Conservation (phyloP, 2,888 invertebrate genomes). For the Cylloceria caligata region DNA sequence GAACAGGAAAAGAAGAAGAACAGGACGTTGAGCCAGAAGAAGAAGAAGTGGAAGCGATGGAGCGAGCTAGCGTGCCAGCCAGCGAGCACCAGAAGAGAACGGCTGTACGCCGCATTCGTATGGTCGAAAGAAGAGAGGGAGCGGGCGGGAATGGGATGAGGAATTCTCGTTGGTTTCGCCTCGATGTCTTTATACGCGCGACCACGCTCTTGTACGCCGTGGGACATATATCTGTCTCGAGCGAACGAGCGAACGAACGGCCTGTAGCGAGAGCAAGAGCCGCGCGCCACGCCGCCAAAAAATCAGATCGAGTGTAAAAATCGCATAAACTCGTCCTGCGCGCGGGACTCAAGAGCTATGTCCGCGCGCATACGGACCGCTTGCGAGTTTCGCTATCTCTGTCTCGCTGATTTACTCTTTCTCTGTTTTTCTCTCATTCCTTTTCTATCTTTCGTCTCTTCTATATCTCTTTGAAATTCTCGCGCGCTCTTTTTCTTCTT, state of each 20-base stretch:
- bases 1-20: conserved; percentile 61
- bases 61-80: conserved; percentile 53
- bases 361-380: conserved; percentile 72
- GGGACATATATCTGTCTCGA: conserved; percentile 84
- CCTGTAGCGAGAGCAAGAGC: conserved; percentile 52
- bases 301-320: conserved; percentile 85
- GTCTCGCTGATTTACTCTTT: conserved; percentile 58
- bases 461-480: conserved; percentile 62
- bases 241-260: conserved; percentile 80
- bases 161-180: conserved; percentile 84
- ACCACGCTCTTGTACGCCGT: conserved; percentile 81
- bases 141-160: conserved; percentile 81
- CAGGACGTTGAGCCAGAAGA: conserved; percentile 36
- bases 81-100: conserved; percentile 70
- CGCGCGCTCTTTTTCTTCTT: conserved; percentile 35
- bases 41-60: conserved; percentile 47
- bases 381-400: conserved; percentile 34
- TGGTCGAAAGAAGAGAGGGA: conserved; percentile 69
- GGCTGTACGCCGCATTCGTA: conserved; percentile 23
- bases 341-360: conserved; percentile 76
- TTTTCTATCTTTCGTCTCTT: conserved; percentile 67
- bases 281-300: conserved; percentile 83
- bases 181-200: conserved; percentile 85
- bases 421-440: conserved; percentile 60
- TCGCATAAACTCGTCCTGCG: conserved; percentile 84